Evolutionary conservation across 35 echinoderm and acorn worm species (phyloP).

Genomic region (Chiridota heheva): DNA sequence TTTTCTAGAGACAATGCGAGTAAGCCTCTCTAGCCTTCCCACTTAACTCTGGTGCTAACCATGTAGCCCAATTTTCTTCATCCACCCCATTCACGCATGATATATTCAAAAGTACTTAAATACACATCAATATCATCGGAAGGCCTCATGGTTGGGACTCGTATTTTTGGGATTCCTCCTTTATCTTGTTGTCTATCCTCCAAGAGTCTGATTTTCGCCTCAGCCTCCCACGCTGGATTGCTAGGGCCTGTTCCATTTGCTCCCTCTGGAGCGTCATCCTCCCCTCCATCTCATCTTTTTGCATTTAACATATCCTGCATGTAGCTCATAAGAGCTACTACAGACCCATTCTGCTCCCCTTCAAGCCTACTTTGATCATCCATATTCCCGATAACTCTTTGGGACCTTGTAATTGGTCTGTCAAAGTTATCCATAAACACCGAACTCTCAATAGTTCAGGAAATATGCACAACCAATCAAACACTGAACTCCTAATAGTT

Average conservation of each 20-base stretch:
- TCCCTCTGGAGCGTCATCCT: background rate
- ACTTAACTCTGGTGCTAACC: constrained; percentile 6
- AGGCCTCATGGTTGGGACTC: background rate
- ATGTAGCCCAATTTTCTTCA: background rate
- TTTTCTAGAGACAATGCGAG: background rate
- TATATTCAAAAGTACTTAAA: constrained; percentile 16
- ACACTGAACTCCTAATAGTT: too few species aligned
- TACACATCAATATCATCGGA: constrained; percentile 22
- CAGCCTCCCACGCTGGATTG: constrained; percentile 4
- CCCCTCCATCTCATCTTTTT: background rate
- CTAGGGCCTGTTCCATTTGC: background rate
- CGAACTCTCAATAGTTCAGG: too few species aligned
- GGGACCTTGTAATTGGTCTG: too few species aligned
- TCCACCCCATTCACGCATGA: background rate
- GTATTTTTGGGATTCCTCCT: background rate
- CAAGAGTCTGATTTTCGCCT: background rate
- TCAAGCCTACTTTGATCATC: too few species aligned
- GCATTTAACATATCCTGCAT: background rate
- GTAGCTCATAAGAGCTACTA: background rate
- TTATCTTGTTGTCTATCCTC: background rate
- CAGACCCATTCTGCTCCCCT: background rate
- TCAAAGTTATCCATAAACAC: too few species aligned
- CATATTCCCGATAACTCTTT: too few species aligned
- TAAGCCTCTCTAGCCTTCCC: constrained; percentile 9
- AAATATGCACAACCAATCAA: too few species aligned